phyloP scores from a whole-genome alignment of 2,113 vertebrate species.

The Pipa parva region DNA sequence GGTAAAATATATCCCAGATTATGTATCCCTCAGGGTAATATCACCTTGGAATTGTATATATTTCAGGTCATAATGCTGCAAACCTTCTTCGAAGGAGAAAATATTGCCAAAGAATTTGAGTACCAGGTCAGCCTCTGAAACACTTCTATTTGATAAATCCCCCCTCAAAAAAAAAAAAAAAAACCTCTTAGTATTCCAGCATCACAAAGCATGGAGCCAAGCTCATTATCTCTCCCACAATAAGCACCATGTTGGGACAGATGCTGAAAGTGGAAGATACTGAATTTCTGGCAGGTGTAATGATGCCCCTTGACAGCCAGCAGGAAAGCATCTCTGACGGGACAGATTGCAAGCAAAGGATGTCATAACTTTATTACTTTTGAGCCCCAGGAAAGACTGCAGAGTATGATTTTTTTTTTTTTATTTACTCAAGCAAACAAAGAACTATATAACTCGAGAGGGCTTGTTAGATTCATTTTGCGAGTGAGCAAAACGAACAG shows the following conservation, averaged over 20 bases:
- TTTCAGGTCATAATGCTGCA: too few species aligned
- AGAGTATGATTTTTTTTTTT: background rate
- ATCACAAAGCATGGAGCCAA: background rate
- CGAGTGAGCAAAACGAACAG: background rate
- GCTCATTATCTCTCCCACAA: slow-evolving; percentile 5
- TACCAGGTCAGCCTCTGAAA: background rate
- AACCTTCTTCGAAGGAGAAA: too few species aligned
- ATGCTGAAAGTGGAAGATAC: slow-evolving; percentile 1
- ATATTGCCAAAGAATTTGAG: too few species aligned
- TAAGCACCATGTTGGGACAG: slow-evolving; percentile 7
- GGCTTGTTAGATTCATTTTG: background rate
- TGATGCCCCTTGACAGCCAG: slow-evolving; percentile 19
- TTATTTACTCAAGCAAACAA: background rate
- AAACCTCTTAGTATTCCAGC: background rate
- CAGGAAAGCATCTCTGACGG: background rate
- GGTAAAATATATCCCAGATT: too few species aligned
- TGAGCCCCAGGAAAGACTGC: background rate
- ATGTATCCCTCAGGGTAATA: too few species aligned
- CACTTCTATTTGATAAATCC: background rate
- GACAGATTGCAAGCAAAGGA: slow-evolving; percentile 11
- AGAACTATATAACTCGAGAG: background rate
- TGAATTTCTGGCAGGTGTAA: slow-evolving; percentile 10
- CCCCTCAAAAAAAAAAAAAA: too few species aligned
- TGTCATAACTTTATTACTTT: slow-evolving; percentile 6
- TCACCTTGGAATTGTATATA: too few species aligned